Evolutionary conservation across 2,797 vertebrate species (phyloP).

Genomic region (Knipowitschia caucasica): DNA sequence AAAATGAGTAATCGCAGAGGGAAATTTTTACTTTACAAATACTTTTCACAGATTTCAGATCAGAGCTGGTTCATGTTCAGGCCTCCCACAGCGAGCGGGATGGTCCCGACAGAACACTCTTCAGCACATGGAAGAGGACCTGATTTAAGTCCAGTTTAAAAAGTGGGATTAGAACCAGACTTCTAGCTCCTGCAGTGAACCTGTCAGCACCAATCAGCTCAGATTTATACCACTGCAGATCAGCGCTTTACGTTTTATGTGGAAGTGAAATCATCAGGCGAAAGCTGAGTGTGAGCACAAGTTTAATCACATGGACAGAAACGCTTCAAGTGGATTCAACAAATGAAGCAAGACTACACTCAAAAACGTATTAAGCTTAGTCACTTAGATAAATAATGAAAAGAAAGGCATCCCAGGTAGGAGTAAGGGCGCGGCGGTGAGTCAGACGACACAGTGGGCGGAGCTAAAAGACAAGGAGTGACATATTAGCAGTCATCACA

Average conservation of each 20-base stretch:
- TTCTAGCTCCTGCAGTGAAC: slow-evolving; percentile 1
- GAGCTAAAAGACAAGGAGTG: not conserved
- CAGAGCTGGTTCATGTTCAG: not conserved
- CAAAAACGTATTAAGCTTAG: no score
- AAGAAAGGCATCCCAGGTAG: no score
- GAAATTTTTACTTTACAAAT: not conserved
- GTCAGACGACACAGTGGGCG: no score
- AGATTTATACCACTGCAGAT: not conserved
- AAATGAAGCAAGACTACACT: no score
- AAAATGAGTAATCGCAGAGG: no score
- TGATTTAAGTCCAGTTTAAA: not conserved
- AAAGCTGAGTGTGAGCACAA: not conserved
- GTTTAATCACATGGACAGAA: no score
- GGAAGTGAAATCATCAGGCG: not conserved
- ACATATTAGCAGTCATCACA: no score
- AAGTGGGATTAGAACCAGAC: slow-evolving; percentile 4
- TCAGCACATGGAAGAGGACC: not conserved
- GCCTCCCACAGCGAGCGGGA: not conserved
- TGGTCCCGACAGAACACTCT: not conserved
- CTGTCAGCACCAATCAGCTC: slow-evolving; percentile 6
- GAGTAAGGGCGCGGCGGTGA: no score
- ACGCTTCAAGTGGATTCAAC: no score
- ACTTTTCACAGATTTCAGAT: not conserved
- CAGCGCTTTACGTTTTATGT: not conserved
- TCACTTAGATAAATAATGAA: no score